These are phyloP conservation scores for Rapana venosa DNA, from an alignment of 2,888 invertebrate species.

Conservation along the genomic window DNA sequence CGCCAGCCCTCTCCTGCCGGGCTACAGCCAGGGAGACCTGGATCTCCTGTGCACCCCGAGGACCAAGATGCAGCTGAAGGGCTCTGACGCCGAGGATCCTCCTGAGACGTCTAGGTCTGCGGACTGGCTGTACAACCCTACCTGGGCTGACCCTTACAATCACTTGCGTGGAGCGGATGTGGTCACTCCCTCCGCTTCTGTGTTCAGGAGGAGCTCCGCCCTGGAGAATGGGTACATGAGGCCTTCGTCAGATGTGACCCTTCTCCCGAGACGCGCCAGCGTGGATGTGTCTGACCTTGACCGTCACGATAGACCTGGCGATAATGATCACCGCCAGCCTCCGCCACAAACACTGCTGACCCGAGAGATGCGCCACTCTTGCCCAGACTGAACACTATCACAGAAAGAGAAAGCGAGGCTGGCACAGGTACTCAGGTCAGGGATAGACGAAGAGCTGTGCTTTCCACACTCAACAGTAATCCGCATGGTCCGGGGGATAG, in stretches of 20 bases:
- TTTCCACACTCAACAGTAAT: too few species aligned
- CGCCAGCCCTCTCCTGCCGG: not conserved
- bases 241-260: not conserved
- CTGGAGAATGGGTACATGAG: not conserved
- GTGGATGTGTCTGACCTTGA: not conserved
- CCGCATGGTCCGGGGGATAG: too few species aligned
- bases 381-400: not conserved
- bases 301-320: not conserved
- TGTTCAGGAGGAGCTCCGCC: not conserved
- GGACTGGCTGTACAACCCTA: slow-evolving; percentile 15
- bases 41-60: slow-evolving; percentile 21
- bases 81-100: not conserved
- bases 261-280: not conserved
- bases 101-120: not conserved
- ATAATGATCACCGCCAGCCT: not conserved
- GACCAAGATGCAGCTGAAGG: not conserved
- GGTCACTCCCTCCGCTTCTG: not conserved
- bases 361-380: too few species aligned
- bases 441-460: not conserved
- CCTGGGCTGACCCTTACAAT: slow-evolving; percentile 20
- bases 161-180: not conserved
- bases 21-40: slow-evolving; percentile 9
- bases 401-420: not conserved
- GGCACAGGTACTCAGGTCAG: not conserved
- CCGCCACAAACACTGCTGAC: not conserved